Conservation (phyloP, 1,140 invertebrate genomes). For the Centruroides sculpturatus region DNA sequence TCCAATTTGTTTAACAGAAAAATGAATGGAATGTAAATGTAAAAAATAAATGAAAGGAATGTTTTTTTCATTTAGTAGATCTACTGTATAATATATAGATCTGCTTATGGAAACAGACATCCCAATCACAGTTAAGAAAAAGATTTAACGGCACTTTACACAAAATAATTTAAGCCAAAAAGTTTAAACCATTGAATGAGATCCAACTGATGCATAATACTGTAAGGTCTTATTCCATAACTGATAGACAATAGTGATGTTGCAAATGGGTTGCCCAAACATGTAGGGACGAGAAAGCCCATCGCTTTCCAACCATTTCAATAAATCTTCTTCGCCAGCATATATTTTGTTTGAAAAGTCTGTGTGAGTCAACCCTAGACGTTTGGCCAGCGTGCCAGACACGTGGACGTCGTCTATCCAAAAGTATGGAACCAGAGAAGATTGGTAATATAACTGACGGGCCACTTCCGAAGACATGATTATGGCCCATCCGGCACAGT, state of each 20-base stretch:
- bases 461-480: constrained; percentile 27
- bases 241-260: constrained; percentile 12
- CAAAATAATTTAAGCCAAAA: too few species aligned
- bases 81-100: too few species aligned
- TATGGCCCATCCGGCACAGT: constrained; percentile 31
- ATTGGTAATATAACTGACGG: constrained; percentile 19
- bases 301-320: constrained; percentile 6
- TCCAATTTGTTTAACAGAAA: too few species aligned
- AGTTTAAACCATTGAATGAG: too few species aligned
- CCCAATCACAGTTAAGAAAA: too few species aligned
- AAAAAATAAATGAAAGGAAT: too few species aligned
- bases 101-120: too few species aligned
- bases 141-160: too few species aligned
- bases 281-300: constrained; percentile 12
- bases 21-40: too few species aligned
- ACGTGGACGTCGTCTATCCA: constrained; percentile 74
- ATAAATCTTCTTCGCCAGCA: background rate
- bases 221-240: constrained; percentile 21
- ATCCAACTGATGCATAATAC: constrained; percentile 12
- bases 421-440: constrained; percentile 39
- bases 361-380: constrained; percentile 38
- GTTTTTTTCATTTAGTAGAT: too few species aligned
- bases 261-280: constrained; percentile 19
- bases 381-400: constrained; percentile 51
- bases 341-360: constrained; percentile 31